Percentiles rank a stretch among this genome's conserved stretches.
phyloP scores from a whole-genome alignment of 2,797 vertebrate genomes.

The Cetoscarus ocellatus region DNA sequence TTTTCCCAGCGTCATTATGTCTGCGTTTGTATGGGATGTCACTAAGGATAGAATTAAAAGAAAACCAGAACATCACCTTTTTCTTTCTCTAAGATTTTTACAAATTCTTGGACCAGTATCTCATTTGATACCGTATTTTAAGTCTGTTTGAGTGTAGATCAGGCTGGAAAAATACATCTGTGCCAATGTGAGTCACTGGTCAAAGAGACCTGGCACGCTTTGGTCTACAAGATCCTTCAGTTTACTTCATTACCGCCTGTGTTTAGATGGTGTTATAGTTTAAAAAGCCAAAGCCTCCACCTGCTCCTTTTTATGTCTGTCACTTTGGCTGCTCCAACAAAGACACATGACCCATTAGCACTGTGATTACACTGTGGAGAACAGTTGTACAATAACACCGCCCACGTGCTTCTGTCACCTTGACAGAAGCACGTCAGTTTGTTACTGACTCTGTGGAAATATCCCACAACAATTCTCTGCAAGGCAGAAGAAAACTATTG shows the following conservation, averaged over 20 bases:
- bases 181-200: constrained; percentile 21
- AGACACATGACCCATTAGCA: constrained; percentile 56
- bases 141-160: constrained; percentile 17
- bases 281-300: constrained; percentile 67
- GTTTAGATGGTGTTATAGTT: constrained; percentile 70
- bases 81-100: constrained; percentile 4
- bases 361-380: constrained; percentile 47
- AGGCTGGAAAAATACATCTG: constrained; percentile 23
- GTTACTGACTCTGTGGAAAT: constrained; percentile 29
- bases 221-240: constrained; percentile 30
- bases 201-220: constrained; percentile 26
- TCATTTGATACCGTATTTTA: background rate
- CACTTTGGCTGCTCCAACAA: constrained; percentile 58
- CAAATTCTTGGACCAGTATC: background rate
- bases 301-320: constrained; percentile 77
- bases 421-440: constrained; percentile 24
- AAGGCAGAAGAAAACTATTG: background rate
- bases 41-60: constrained; percentile 4
- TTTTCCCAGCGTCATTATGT: background rate
- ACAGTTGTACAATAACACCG: constrained; percentile 58
- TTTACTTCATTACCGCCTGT: constrained; percentile 69
- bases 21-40: constrained; percentile 19
- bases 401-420: constrained; percentile 51
- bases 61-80: background rate
- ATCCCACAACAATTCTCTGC: constrained; percentile 6